Base-by-base conservation (phyloP, 2,888 invertebrate species). In the Drosophila mimica region DNA sequence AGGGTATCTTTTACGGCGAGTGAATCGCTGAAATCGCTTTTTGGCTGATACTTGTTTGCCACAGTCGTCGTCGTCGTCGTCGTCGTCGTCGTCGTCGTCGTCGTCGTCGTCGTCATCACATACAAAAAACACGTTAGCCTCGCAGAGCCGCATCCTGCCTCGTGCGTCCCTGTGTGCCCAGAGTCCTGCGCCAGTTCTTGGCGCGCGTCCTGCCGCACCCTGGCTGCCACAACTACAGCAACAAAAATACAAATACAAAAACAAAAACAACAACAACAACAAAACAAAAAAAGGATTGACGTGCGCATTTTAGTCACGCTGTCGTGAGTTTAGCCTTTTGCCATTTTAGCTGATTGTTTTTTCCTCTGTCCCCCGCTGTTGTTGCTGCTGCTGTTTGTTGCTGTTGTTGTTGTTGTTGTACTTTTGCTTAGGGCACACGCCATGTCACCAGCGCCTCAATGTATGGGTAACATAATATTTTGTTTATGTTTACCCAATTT, bases 281-380 rank as follows among this genome's bases (percentile, higher is more conserved):
- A 28, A 54, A 11, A 15, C 25, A 28, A 28, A 36, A 65, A 87
- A 82, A 78, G 82, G 88, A 87, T 82, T 87, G 88, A 86, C 82
- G 81, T 82, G 88, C 73, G 78, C 82, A 75, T 87, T 87, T 87
- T 81, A 87, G 88, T 71, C 88, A 87, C 88, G 88, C 84, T 81
- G 83, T 81, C 83, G 78, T 83, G 73, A 69, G 69, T 68, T 76
- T 80, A 57, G 72, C 81, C 70, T 74, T 82, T 87, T 83, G 88
- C 84, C 82, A 81, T 82, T 82, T 82, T 82, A 84, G 84, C 84
- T 87, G 82, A 82, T 81, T 82, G 82, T 82, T 87, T 87, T 82
- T 81, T 70, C 66, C 69, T 60, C 57, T 58, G n/a, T 38, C 20
- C 28, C 20, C 51, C 33, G 38, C 48, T 30, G 36, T 63, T 58